Evolutionary conservation across 2,888 invertebrate genomes (phyloP).

Genomic region (Polietes domitor): DNA sequence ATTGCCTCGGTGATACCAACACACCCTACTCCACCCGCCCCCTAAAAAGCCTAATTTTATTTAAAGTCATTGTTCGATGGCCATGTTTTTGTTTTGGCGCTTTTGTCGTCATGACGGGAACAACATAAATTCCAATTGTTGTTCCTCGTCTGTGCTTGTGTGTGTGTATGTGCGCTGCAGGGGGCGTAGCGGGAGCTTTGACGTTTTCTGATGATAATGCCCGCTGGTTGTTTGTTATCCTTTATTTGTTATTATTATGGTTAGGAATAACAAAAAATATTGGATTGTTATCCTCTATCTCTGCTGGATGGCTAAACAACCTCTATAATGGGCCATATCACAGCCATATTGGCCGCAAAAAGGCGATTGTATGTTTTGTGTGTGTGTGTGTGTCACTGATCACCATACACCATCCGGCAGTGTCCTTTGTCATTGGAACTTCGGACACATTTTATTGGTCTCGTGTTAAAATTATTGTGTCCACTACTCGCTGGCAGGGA

Average conservation of each 20-base stretch:
- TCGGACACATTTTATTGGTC: constrained; percentile 15
- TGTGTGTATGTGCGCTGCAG: no score
- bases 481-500: no score
- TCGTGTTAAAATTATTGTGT: constrained; percentile 27
- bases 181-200: not conserved
- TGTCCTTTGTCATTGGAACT: constrained; percentile 8
- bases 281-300: constrained; percentile 45
- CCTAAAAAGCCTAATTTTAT: not conserved
- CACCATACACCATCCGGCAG: no score
- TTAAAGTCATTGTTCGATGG: constrained; percentile 22
- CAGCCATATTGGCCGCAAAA: not conserved
- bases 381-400: not conserved
- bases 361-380: not conserved
- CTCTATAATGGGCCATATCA: not conserved
- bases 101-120: constrained; percentile 28
- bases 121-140: constrained; percentile 26
- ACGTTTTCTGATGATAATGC: not conserved
- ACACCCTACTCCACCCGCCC: not conserved
- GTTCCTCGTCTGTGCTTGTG: not conserved
- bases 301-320: constrained; percentile 11
- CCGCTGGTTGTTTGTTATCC: constrained; percentile 14
- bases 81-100: constrained; percentile 12
- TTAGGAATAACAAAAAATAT: constrained; percentile 31
- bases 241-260: constrained; percentile 50
- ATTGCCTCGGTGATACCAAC: not conserved